Evolutionary conservation across 2,888 invertebrate species (phyloP).

Genomic region (Prenolepis imparis): DNA sequence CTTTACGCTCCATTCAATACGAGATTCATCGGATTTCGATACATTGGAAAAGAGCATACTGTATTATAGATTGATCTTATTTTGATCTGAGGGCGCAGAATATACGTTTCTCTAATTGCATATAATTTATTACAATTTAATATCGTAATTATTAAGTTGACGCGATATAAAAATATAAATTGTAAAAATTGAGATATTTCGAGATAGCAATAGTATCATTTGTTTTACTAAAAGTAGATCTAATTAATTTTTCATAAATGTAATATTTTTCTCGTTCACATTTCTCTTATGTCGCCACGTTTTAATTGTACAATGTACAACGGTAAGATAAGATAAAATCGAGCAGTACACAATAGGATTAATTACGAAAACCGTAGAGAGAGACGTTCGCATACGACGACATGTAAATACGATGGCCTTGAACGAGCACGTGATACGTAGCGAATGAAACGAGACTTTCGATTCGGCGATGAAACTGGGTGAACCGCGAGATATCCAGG

Average conservation of each 20-base stretch:
- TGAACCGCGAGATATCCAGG: slow-evolving; percentile 39
- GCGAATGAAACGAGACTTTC: slow-evolving; percentile 24
- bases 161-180: background rate
- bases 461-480: slow-evolving; percentile 47
- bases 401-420: slow-evolving; percentile 23
- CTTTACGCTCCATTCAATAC: background rate
- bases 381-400: background rate
- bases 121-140: background rate
- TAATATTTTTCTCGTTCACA: slow-evolving; percentile 3
- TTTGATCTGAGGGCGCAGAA: background rate
- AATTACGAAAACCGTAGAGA: slow-evolving; percentile 5
- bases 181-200: background rate
- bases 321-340: slow-evolving; percentile 32
- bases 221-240: background rate
- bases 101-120: background rate
- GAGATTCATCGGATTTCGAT: background rate
- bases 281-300: background rate
- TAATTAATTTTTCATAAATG: background rate
- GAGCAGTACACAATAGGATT: slow-evolving; percentile 5
- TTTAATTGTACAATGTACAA: background rate
- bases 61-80: background rate
- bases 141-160: background rate
- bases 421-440: background rate
- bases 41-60: background rate
- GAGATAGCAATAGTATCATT: background rate